Evolutionary conservation across 2,113 vertebrate genomes (phyloP).

Genomic region (Halichoerus grypus): DNA sequence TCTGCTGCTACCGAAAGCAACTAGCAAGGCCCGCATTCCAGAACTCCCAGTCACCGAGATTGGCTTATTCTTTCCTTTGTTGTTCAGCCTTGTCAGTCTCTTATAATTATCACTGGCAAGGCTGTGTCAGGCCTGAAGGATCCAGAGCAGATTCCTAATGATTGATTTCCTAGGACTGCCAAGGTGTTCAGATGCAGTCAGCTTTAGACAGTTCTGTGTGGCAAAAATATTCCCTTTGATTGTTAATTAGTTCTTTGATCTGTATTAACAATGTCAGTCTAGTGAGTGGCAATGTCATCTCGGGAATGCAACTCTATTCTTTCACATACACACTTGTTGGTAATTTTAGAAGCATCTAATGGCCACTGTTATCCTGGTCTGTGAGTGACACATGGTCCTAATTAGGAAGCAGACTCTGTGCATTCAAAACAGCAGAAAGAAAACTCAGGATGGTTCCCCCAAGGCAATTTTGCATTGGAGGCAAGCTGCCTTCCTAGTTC

Average conservation of each 20-base stretch:
- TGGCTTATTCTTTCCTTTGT: conserved; percentile 2
- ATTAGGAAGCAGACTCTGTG: conserved; percentile 22
- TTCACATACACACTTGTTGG: neutral
- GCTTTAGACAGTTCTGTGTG: neutral
- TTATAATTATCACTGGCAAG: conserved; percentile 48
- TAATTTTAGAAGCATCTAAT: conserved; percentile 52
- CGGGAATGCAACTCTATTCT: conserved; percentile 8
- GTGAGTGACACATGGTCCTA: conserved; percentile 45
- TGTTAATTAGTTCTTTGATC: conserved; percentile 64
- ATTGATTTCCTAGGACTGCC: conserved; percentile 48
- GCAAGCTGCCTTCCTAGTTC: neutral
- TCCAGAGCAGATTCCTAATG: conserved; percentile 36
- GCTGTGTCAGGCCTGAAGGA: conserved; percentile 41
- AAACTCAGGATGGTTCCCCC: neutral
- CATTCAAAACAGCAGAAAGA: conserved; percentile 37
- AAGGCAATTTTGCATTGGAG: neutral
- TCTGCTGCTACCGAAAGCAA: neutral
- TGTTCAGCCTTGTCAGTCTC: neutral
- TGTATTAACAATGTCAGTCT: conserved; percentile 24
- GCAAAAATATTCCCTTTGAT: conserved; percentile 63
- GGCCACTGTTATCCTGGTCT: conserved; percentile 40
- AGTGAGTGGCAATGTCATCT: neutral
- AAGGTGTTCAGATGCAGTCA: neutral
- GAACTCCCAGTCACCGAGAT: neutral
- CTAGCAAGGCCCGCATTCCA: neutral